Base-by-base conservation (phyloP, 1,140 invertebrate genomes). In the Limonius californicus region DNA sequence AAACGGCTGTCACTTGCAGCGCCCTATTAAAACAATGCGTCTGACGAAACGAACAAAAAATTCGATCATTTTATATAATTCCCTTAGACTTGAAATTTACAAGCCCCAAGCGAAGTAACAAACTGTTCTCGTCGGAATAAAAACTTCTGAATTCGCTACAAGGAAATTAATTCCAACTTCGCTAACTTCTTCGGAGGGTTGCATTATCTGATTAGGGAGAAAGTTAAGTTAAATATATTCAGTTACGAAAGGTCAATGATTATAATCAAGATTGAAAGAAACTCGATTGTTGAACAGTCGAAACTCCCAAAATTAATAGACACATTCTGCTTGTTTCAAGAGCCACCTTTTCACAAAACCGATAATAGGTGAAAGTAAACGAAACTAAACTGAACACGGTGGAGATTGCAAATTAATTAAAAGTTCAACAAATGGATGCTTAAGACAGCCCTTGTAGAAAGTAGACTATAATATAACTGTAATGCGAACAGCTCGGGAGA, bases 21-120 rank as follows among this genome's bases (percentile, higher is more conserved):
- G 15, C 57, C 56, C 57, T 64, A 66, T 66, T 66, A 66, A 27
- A 66, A 66, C 57, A 66, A 66, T 63, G 14, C 45, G 57, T 59
- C 60, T 55, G 14, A 35, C 32, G 59, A 61, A 50, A 50, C 45
- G 45, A 50, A 50, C 45, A 50, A 61, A 54, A 42, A 61, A 61
- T 61, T 55, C 59, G 54, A 61, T 61, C 59, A 61, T 55, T 54
- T 50, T 50, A 21, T 50, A 50, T 50, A 50, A 50, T 50, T 55
- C 35, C 35, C 47, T 55, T 55, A 53, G 54, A 61, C 59, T 54
- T 42, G 54, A 61, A 61, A 61, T 55, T 55, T 61, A 61, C 59
- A 61, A 54, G 50, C 59, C 59, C 43, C 59, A 23, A 45, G 59
- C 59, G 54, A 55, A 53, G 43, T 54, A 54, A 55, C 45, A 54